phyloP scores from a whole-genome alignment of 2,888 invertebrate genomes.

The Hipparchia sbordonii region DNA sequence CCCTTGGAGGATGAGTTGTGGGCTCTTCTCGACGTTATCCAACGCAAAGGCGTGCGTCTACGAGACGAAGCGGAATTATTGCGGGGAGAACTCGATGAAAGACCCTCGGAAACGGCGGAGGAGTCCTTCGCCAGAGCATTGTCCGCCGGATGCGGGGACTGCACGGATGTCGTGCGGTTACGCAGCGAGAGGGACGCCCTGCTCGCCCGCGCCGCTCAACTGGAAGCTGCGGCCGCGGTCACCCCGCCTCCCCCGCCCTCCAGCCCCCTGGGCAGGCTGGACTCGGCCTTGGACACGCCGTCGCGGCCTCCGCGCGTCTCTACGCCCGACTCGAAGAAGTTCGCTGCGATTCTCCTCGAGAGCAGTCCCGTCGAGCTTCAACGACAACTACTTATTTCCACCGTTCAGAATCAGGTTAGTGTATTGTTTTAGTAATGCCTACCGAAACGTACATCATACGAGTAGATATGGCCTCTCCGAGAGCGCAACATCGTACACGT shows the following conservation, averaged over 20 bases:
- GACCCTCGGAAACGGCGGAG: conserved; percentile 82
- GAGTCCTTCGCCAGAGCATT: conserved; percentile 83
- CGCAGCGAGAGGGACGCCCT: conserved; percentile 89
- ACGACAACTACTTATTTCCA: conserved; percentile 90
- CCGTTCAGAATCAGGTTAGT: conserved; percentile 92
- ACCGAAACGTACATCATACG: too few relatives aligned
- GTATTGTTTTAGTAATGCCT: background rate
- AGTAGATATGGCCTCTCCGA: too few relatives aligned
- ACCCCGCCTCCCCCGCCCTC: conserved; percentile 61
- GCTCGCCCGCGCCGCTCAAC: conserved; percentile 88
- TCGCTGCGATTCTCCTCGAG: conserved; percentile 92
- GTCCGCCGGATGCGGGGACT: conserved; percentile 52
- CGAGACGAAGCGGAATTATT: conserved; percentile 87
- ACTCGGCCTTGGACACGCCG: conserved; percentile 86
- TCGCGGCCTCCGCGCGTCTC: conserved; percentile 84
- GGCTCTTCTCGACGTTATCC: conserved; percentile 93
- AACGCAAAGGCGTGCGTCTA: conserved; percentile 87
- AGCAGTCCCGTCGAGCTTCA: conserved; percentile 91
- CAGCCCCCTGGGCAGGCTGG: conserved; percentile 86
- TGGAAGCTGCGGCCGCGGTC: conserved; percentile 85
- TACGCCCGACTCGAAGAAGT: conserved; percentile 88
- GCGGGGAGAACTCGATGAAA: conserved; percentile 65
- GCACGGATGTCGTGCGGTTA: conserved; percentile 82
- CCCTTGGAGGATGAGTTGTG: conserved; percentile 91
- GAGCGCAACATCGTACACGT: too few relatives aligned